phyloP scores from a whole-genome alignment of 2,888 invertebrate species.

The Abrostola triplasia region DNA sequence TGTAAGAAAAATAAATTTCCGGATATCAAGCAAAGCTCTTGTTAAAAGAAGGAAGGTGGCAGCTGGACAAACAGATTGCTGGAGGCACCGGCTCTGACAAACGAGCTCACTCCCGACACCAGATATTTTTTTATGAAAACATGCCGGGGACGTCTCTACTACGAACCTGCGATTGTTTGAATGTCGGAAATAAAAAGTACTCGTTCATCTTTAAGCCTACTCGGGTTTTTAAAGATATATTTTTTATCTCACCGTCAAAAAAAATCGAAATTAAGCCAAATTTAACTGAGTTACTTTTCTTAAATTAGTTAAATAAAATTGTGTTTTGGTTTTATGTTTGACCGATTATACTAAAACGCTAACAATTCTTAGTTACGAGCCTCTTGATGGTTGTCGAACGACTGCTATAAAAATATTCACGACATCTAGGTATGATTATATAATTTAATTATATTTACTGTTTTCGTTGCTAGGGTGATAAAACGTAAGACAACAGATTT shows the following conservation, averaged over 20 bases:
- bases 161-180: conserved; percentile 13
- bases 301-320: conserved; percentile 27
- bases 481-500: conserved; percentile 51
- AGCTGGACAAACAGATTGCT: conserved; percentile 84
- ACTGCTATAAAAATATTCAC: conserved; percentile 49
- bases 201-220: background rate
- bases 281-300: background rate
- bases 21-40: conserved; percentile 81
- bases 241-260: background rate
- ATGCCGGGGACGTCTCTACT: conserved; percentile 28
- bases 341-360: conserved; percentile 49
- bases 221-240: background rate
- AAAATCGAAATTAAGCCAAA: background rate
- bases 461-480: conserved; percentile 31
- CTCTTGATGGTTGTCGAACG: conserved; percentile 41
- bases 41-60: conserved; percentile 82
- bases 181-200: conserved; percentile 15
- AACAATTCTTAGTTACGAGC: conserved; percentile 42
- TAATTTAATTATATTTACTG: conserved; percentile 52
- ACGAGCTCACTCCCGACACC: conserved; percentile 71
- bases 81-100: conserved; percentile 74
- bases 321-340: conserved; percentile 36
- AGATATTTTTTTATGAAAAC: conserved; percentile 62
- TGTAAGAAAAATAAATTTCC: conserved; percentile 77
- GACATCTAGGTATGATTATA: conserved; percentile 44